Percentiles rank a stretch among this genome's conserved stretches.
phyloP scores from a whole-genome alignment of 1,140 invertebrate species.

The Caenorhabditis tropicalis region DNA sequence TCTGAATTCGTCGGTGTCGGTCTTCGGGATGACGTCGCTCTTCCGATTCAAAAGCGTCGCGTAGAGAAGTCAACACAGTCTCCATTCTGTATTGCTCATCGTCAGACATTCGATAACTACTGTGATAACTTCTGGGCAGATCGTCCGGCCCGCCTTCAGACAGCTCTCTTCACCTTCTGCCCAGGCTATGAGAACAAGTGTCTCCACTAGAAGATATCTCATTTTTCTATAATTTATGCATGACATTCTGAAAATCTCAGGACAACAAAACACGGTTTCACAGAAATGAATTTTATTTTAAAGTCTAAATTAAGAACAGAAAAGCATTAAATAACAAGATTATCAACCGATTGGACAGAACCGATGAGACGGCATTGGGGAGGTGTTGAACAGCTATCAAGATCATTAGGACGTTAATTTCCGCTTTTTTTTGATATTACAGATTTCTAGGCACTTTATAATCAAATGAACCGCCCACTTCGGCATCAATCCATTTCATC shows the following conservation, averaged over 20 bases:
- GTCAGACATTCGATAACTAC: not conserved
- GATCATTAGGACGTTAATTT: not conserved
- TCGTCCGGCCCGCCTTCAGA: not conserved
- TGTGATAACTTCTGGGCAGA: not conserved
- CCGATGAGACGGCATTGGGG: not conserved
- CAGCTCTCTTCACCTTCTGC: not conserved
- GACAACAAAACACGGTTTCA: not conserved
- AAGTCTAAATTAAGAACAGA: not conserved
- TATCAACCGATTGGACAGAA: not conserved
- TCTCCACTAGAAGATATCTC: not conserved
- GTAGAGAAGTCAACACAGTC: not conserved
- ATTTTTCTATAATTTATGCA: not conserved
- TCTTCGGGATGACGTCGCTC: not conserved
- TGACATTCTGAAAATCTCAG: not conserved
- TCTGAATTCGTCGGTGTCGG: slow-evolving; percentile 3
- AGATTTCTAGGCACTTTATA: not conserved
- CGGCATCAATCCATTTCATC: slow-evolving; percentile 11
- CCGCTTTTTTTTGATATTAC: not conserved
- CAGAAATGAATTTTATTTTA: not conserved
- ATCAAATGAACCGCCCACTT: not conserved
- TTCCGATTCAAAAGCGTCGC: not conserved
- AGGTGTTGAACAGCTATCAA: not conserved
- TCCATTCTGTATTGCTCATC: not conserved
- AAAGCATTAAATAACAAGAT: not conserved
- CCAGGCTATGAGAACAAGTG: slow-evolving; percentile 2